Base-by-base conservation (phyloP, 2,888 invertebrate genomes). In the Lymantria monacha region DNA sequence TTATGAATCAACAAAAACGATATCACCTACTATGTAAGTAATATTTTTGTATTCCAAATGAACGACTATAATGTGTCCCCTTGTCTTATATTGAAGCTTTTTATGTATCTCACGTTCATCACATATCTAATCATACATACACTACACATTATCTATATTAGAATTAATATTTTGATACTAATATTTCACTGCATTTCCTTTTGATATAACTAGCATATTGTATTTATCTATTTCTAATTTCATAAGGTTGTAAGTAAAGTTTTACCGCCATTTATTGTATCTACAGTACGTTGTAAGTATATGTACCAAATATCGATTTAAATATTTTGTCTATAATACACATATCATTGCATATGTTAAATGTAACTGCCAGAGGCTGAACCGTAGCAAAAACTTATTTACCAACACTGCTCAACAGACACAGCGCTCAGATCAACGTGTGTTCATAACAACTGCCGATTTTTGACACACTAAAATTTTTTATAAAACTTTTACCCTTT, bases 141-240 rank as follows among this genome's bases (percentile, higher is more conserved):
- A 81, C 83, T 76, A 78, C 79, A 79, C 85, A 82, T 79, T 64
- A 79, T 81, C 70, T 69, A 82, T 82, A 82, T 84, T 87, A 87
- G 82, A 74, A 72, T 73, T 86, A 86, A 88, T 82, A 82, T 91
- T 91, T 91, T 91, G 89, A 90, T 91, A 91, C 76, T 76, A 79
- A 87, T 90, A 86, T 90, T n/a, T 90, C 87, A 84, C 83, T 78
- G 81, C 84, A 81, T 87, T 87, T 88, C 70, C 70, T 87, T 85
- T 86, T 83, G 58, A 81, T 85, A 83, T 81, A 79, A 72, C 81
- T 86, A 85, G 81, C 82, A 76, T 86, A 79, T 66, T 68, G 61
- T 85, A 83, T 78, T 83, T 79, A 73, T 79, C 75, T 84, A 83
- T 76, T 75, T 71, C 70, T 80, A 79, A 79, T 83, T 81, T 80